These are phyloP conservation scores for Cheilosia soror DNA, from an alignment of 2,888 invertebrate genomes.

Conservation along the genomic window DNA sequence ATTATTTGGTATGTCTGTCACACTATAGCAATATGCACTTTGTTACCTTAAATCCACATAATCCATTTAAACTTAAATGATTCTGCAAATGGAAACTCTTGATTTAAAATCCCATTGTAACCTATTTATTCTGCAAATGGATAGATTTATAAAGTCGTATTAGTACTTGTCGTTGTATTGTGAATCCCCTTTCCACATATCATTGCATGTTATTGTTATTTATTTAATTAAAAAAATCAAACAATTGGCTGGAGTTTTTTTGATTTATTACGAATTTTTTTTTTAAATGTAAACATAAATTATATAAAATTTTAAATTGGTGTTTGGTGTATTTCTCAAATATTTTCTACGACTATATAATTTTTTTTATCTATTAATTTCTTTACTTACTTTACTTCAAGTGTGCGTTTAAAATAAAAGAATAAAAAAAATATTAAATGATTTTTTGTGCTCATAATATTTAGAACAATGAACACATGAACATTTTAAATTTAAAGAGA, in stretches of 20 bases:
- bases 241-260: slow-evolving; percentile 36
- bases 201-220: slow-evolving; percentile 35
- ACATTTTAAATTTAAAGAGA: slow-evolving; percentile 13
- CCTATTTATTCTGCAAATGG: slow-evolving; percentile 33
- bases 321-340: slow-evolving; percentile 70
- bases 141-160: not conserved
- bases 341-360: slow-evolving; percentile 35
- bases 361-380: slow-evolving; percentile 45
- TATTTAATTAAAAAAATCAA: slow-evolving; percentile 5
- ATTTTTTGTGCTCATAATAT: slow-evolving; percentile 23
- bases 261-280: slow-evolving; percentile 8
- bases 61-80: too few species aligned
- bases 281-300: slow-evolving; percentile 35
- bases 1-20: too few species aligned
- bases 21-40: too few species aligned
- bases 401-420: slow-evolving; percentile 28
- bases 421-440: not conserved
- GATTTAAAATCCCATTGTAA: not conserved
- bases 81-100: too few species aligned
- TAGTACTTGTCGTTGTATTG: slow-evolving; percentile 14
- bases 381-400: slow-evolving; percentile 13
- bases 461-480: slow-evolving; percentile 6
- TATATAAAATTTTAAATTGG: slow-evolving; percentile 60
- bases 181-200: slow-evolving; percentile 41
- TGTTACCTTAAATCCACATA: too few species aligned